Percentiles rank a stretch among this genome's conserved stretches.
These are phyloP conservation scores for Strigamia maritima DNA, from an alignment of 2,888 invertebrate genomes.

Conservation along the genomic window DNA sequence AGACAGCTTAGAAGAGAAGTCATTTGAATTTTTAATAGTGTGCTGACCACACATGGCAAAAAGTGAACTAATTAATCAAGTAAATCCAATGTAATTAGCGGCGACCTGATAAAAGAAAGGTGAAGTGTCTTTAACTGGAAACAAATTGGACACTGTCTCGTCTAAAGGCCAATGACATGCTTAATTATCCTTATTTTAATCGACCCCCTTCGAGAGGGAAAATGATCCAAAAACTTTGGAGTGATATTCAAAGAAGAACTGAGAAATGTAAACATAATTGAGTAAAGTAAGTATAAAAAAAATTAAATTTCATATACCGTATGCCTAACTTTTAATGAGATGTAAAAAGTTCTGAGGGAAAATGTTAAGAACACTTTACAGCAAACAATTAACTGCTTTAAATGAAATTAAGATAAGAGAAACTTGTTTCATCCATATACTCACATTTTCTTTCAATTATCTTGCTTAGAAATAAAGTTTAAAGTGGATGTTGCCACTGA, in stretches of 20 bases:
- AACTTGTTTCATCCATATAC: constrained; percentile 15
- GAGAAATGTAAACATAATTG: background rate
- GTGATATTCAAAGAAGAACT: background rate
- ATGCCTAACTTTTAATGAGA: constrained; percentile 10
- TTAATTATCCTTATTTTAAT: constrained; percentile 17
- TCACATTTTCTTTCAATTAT: constrained; percentile 1
- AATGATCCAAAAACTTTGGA: background rate
- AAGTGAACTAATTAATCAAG: constrained; percentile 12
- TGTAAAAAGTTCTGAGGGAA: background rate
- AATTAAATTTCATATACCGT: background rate
- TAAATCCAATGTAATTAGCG: constrained; percentile 9
- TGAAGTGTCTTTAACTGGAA: constrained; percentile 32
- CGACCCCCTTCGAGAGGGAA: background rate
- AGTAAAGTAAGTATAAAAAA: background rate
- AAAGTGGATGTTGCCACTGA: background rate
- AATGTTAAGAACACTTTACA: constrained; percentile 5
- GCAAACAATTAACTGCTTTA: constrained; percentile 15
- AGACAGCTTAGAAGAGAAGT: background rate
- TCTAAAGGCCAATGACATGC: constrained; percentile 19
- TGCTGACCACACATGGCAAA: constrained; percentile 5
- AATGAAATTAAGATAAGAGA: constrained; percentile 15
- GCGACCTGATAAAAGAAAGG: constrained; percentile 15
- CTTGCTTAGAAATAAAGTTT: constrained; percentile 8
- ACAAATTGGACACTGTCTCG: constrained; percentile 24
- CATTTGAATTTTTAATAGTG: constrained; percentile 14